phyloP scores from a whole-genome alignment of 2,113 vertebrate genomes.

The Cyphomyrus discorhynchus region DNA sequence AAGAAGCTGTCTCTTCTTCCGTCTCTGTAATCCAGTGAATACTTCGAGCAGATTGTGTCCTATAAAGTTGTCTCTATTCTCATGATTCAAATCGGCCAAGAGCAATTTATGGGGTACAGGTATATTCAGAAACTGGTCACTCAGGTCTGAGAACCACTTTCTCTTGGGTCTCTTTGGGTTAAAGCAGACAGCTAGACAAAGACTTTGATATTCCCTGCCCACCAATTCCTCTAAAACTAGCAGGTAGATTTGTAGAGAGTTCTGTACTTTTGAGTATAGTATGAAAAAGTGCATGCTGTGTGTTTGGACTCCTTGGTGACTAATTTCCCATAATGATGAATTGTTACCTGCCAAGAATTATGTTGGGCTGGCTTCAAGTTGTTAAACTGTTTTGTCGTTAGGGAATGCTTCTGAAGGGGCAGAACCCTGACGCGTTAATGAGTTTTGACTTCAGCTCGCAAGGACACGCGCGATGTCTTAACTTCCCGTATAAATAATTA shows the following conservation, averaged over 20 bases:
- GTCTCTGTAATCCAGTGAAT: neutral
- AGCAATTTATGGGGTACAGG: neutral
- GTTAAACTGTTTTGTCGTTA: neutral
- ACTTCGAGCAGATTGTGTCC: neutral
- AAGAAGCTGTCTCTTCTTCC: neutral
- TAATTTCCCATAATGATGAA: neutral
- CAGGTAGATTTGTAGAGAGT: neutral
- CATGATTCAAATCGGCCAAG: neutral
- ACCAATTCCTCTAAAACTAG: neutral
- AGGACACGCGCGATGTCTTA: neutral
- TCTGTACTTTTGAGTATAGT: neutral
- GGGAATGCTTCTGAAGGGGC: neutral
- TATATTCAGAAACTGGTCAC: neutral
- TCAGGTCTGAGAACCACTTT: neutral
- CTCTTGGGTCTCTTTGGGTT: neutral
- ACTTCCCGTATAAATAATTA: neutral
- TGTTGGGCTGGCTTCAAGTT: neutral
- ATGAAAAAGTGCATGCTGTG: neutral
- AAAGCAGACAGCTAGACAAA: neutral
- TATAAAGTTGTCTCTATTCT: neutral
- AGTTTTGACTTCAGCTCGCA: constrained; percentile 3
- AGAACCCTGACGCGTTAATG: neutral
- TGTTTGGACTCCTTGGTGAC: neutral
- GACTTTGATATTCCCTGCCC: neutral
- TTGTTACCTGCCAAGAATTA: neutral